Conservation (phyloP, 1,140 invertebrate genomes). For the Formica exsecta region DNA sequence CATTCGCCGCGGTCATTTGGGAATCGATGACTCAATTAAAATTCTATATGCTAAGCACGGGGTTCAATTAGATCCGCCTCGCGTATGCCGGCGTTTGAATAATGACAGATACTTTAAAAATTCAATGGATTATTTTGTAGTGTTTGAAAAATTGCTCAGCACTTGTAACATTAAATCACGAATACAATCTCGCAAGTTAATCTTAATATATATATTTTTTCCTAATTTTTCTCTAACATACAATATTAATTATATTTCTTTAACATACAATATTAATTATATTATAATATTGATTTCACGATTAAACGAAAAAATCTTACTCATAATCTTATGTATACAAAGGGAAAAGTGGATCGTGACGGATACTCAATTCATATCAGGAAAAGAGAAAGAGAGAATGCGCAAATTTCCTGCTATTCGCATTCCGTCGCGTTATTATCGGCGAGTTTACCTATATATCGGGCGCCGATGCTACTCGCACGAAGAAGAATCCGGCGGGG, state of each 20-base stretch:
- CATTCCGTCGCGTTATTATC: slow-evolving; percentile 40
- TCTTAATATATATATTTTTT: not conserved
- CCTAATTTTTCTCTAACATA: too few species aligned
- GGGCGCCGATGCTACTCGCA: slow-evolving; percentile 28
- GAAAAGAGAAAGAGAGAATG: not conserved
- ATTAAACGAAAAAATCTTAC: not conserved
- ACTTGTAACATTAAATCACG: not conserved
- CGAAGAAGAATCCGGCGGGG: slow-evolving; percentile 61
- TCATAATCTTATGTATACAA: not conserved
- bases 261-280: not conserved
- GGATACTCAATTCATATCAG: slow-evolving; percentile 5
- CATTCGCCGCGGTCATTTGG: slow-evolving; percentile 46
- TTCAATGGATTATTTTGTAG: not conserved
- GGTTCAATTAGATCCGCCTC: slow-evolving; percentile 23
- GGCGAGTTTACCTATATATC: slow-evolving; percentile 47
- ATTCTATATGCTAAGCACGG: slow-evolving; percentile 50
- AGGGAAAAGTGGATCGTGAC: not conserved
- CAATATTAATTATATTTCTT: not conserved
- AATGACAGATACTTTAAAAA: slow-evolving; percentile 19
- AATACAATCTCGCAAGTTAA: not conserved
- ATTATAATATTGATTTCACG: not conserved
- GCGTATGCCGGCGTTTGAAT: slow-evolving; percentile 24
- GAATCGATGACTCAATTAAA: slow-evolving; percentile 61
- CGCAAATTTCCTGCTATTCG: slow-evolving; percentile 28
- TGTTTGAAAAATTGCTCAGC: not conserved